phyloP scores from a whole-genome alignment of 2,113 vertebrate species.

The Lasiurus borealis region DNA sequence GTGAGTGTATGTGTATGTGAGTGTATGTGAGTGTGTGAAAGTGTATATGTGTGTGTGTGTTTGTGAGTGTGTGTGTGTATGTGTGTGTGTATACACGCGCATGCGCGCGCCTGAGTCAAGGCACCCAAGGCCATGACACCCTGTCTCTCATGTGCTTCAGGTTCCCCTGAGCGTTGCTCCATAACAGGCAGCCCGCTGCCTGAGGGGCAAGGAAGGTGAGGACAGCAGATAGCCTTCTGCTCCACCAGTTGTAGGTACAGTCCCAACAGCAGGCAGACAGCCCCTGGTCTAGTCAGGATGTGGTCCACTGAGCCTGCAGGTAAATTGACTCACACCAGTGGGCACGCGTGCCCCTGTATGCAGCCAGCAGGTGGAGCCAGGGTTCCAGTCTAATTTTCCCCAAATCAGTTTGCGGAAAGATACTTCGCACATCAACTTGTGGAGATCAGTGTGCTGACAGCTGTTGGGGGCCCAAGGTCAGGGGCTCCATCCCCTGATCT shows the following conservation, averaged over 20 bases:
- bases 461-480: not conserved
- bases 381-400: not conserved
- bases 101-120: not conserved
- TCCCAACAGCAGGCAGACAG: too few relatives aligned
- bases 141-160: constrained; percentile 78
- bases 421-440: not conserved
- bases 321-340: not conserved
- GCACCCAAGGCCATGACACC: not conserved
- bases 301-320: too few relatives aligned
- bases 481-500: not conserved
- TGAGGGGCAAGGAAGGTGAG: constrained; percentile 89
- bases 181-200: constrained; percentile 89
- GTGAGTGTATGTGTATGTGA: too few relatives aligned
- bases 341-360: too few relatives aligned
- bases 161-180: constrained; percentile 83
- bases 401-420: not conserved
- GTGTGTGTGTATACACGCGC: too few relatives aligned
- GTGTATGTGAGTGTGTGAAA: too few relatives aligned
- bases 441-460: not conserved
- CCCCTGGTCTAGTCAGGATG: not conserved
- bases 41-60: not conserved
- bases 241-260: constrained; percentile 90
- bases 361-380: not conserved
- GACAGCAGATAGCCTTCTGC: constrained; percentile 83
- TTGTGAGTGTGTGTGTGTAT: not conserved